These are phyloP conservation scores for Channa maculata DNA, from an alignment of 2,113 vertebrate species.

Conservation along the genomic window DNA sequence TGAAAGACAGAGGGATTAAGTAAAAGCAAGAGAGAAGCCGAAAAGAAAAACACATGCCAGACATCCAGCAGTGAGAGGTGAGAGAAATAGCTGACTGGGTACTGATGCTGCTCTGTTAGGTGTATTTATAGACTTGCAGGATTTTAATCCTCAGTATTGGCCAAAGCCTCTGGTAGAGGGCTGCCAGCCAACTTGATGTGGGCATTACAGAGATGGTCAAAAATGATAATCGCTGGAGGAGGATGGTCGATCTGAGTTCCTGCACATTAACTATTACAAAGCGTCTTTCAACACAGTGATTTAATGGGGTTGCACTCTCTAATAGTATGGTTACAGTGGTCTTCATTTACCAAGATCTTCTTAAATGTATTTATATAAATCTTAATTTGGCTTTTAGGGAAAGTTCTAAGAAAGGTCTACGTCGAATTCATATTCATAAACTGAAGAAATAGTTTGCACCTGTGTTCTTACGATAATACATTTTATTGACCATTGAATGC, in stretches of 20 bases:
- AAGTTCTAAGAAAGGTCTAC: too few species aligned
- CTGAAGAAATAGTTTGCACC: too few species aligned
- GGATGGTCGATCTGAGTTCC: slow-evolving; percentile 52
- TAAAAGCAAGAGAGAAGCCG: slow-evolving; percentile 26
- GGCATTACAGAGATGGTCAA: slow-evolving; percentile 61
- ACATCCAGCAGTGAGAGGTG: slow-evolving; percentile 68
- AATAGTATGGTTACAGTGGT: neutral
- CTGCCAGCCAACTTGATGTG: slow-evolving; percentile 71
- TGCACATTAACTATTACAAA: slow-evolving; percentile 31
- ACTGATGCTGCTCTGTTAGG: slow-evolving; percentile 70
- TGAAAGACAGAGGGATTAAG: slow-evolving; percentile 30
- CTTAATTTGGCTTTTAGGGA: too few species aligned
- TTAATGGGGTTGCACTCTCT: neutral
- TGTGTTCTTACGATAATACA: too few species aligned
- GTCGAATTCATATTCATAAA: too few species aligned
- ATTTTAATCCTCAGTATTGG: slow-evolving; percentile 80
- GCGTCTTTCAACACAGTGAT: slow-evolving; percentile 3
- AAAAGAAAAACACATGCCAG: slow-evolving; percentile 48
- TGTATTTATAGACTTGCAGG: slow-evolving; percentile 79
- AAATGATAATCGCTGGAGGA: slow-evolving; percentile 57
- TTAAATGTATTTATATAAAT: too few species aligned
- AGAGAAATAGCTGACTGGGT: slow-evolving; percentile 62
- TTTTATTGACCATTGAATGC: too few species aligned
- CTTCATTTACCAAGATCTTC: neutral
- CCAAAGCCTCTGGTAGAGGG: slow-evolving; percentile 72